Percentiles rank a stretch among this genome's conserved stretches.
phyloP scores from a whole-genome alignment of 2,113 vertebrate genomes.

The Lates calcarifer region DNA sequence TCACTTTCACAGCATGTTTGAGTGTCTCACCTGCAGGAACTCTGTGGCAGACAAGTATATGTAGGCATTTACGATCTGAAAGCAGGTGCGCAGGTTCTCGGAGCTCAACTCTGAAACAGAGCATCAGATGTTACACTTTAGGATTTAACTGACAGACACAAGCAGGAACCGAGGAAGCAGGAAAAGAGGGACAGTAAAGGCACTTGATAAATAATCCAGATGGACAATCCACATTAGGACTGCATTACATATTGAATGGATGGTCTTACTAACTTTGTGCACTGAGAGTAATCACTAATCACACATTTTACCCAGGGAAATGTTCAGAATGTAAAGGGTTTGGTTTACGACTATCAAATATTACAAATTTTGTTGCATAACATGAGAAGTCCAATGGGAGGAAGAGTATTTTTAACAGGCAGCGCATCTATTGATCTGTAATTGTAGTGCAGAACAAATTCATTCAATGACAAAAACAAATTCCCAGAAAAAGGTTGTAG shows the following conservation, averaged over 20 bases:
- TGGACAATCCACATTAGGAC: background rate
- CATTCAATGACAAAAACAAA: background rate
- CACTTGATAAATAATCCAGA: background rate
- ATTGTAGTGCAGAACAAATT: background rate
- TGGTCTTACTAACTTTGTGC: background rate
- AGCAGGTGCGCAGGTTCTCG: conserved; percentile 95
- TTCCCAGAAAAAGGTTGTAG: no score
- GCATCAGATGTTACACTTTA: conserved; percentile 49
- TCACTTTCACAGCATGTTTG: background rate
- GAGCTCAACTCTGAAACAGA: conserved; percentile 92
- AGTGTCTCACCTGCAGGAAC: conserved; percentile 92
- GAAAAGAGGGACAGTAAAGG: background rate
- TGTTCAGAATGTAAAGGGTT: background rate
- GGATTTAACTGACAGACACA: conserved; percentile 1
- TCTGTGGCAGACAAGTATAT: conserved; percentile 92
- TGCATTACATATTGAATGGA: background rate
- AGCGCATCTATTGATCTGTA: background rate
- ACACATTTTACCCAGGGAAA: background rate
- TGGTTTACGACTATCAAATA: background rate
- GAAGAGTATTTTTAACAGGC: background rate
- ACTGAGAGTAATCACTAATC: background rate
- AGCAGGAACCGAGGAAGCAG: background rate
- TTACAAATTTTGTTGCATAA: no score
- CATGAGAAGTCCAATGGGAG: background rate
- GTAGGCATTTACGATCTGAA: conserved; percentile 97